Base-by-base conservation (phyloP, 2,113 vertebrate species). In the Colossoma macropomum region DNA sequence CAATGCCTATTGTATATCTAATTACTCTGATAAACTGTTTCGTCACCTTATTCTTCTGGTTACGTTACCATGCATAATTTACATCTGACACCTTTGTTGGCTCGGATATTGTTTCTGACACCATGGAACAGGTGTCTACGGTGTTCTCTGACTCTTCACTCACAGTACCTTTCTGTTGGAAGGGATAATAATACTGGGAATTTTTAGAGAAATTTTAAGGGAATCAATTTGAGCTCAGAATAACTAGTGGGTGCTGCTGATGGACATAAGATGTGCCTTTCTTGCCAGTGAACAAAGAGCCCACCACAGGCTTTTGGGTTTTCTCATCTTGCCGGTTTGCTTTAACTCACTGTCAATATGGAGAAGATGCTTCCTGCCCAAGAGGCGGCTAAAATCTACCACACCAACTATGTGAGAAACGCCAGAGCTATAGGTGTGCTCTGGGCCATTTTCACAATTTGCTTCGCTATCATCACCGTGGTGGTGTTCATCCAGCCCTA, bases 401-500 rank as follows among this genome's bases (percentile, higher is more conserved):
- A 98, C 87, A 99, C 98, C 80, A 99, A 98, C 92, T 99, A 99
- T 1, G 97, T 99, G 90, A 90, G 98, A 34, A 99, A 99, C 17
- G 93, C 97, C 0, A 91, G 98, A 65, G 98, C 98, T 65, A 96
- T 99, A 70, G 98, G 97, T 1, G 96, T 97, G 45, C 89, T 99
- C 89, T 99, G 98, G 97, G 97, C 95, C 1, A 96, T 98, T 32
- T 98, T 99, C 91, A 98, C 97, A 68, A 95, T 98, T 88, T 97
- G 96, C 90, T 97, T 99, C 85, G 93, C 95, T 19, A 95, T 99
- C 88, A 96, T 99, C 85, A 95, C 95, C 86, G 89, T 97, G 89
- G 97, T 97, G 89, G 95, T 97, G 78, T 99, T 99, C 92, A 97
- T 99, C 89, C 98, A 99, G 90, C 97, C 98, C 0, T 99, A 94